Conservation (phyloP, 2,888 invertebrate genomes). For the Horisme vitalbata region DNA sequence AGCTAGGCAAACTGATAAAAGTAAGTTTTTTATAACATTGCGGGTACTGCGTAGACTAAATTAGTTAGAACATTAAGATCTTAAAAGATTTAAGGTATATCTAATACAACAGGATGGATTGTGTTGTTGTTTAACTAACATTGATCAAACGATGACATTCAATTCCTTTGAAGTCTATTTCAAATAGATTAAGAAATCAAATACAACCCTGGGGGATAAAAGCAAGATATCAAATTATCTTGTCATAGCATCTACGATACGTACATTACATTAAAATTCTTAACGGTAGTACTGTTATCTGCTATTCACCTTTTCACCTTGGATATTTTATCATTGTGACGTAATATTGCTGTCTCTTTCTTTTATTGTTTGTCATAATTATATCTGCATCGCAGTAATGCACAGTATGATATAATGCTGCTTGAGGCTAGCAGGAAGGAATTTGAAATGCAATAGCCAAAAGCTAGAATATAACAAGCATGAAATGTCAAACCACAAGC, state of each 20-base stretch:
- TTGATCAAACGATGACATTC: constrained; percentile 15
- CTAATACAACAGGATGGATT: too few relatives aligned
- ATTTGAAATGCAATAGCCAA: constrained; percentile 4
- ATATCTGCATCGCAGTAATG: constrained; percentile 24
- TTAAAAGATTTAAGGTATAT: too few relatives aligned
- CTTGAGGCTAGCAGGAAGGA: neutral
- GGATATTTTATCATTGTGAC: constrained; percentile 21
- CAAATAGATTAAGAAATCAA: constrained; percentile 20
- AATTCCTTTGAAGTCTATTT: constrained; percentile 8
- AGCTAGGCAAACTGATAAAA: too few relatives aligned
- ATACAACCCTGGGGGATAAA: constrained; percentile 16
- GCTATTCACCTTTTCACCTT: constrained; percentile 30
- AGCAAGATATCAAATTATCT: constrained; percentile 25
- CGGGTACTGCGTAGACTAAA: too few relatives aligned
- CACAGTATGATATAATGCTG: constrained; percentile 6
- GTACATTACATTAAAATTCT: constrained; percentile 23
- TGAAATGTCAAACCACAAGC: neutral
- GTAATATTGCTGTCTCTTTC: constrained; percentile 19
- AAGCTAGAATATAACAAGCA: constrained; percentile 2
- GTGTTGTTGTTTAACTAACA: neutral
- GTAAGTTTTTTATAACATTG: too few relatives aligned
- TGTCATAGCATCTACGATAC: constrained; percentile 18
- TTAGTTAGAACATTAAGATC: too few relatives aligned
- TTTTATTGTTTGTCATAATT: constrained; percentile 31
- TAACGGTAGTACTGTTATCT: constrained; percentile 34